Percentiles rank a stretch among this genome's conserved stretches.
Evolutionary conservation across 2,888 invertebrate genomes (phyloP).

Genomic region (Mylabris sibirica): DNA sequence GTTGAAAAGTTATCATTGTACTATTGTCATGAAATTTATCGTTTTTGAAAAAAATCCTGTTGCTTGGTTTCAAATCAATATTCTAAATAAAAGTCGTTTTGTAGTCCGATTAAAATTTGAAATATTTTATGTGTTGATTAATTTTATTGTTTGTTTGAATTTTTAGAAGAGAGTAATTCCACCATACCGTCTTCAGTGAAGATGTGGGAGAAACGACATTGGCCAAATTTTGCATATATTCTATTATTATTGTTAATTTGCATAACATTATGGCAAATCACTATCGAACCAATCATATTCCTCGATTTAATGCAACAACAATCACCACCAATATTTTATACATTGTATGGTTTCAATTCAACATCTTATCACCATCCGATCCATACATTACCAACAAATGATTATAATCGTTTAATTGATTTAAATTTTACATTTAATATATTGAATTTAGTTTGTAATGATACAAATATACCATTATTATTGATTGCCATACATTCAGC

Average conservation of each 20-base stretch:
- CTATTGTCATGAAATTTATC: not conserved
- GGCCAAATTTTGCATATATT: constrained; percentile 41
- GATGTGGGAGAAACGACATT: constrained; percentile 47
- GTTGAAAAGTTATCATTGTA: not conserved
- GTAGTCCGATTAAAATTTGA: not conserved
- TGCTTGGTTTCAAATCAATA: too few species aligned
- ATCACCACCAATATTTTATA: constrained; percentile 36
- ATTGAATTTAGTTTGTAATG: constrained; percentile 41
- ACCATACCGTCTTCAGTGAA: constrained; percentile 25
- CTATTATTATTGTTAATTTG: constrained; percentile 36
- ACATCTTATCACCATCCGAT: constrained; percentile 41
- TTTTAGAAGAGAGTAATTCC: not conserved
- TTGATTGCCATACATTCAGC: constrained; percentile 75
- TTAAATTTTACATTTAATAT: constrained; percentile 41
- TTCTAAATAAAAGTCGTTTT: too few species aligned
- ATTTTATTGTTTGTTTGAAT: not conserved
- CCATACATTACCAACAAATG: constrained; percentile 35
- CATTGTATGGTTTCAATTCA: constrained; percentile 43
- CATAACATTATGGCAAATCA: constrained; percentile 43
- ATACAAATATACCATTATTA: constrained; percentile 57
- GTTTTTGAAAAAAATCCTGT: not conserved
- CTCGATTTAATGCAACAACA: constrained; percentile 12
- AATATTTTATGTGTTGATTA: not conserved
- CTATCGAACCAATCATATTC: constrained; percentile 21
- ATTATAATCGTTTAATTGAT: constrained; percentile 44